A percentile compares a stretch with the other conserved stretches of the same genome.
phyloP scores from a whole-genome alignment of 2,113 vertebrate species.

The Columba janthina region DNA sequence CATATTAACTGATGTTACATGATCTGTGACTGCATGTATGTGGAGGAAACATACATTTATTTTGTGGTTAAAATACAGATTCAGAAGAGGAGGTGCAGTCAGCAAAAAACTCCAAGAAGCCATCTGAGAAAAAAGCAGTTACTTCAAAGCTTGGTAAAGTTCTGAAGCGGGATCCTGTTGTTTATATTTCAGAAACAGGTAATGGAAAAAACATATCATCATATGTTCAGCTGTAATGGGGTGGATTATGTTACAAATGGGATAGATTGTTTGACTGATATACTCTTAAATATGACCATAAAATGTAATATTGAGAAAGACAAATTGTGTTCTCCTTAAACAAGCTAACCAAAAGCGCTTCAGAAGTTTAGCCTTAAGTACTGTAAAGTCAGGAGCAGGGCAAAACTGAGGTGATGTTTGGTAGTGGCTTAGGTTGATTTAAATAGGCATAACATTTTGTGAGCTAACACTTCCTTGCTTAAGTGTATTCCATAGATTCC shows the following conservation, averaged over 20 bases:
- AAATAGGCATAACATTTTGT: neutral
- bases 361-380: neutral
- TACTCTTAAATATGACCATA: neutral
- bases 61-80: slow-evolving; percentile 74
- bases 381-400: neutral
- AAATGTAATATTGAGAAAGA: neutral
- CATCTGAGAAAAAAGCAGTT: slow-evolving; percentile 72
- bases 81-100: slow-evolving; percentile 80
- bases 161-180: slow-evolving; percentile 83
- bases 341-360: neutral
- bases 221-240: neutral
- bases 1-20: neutral
- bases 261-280: neutral
- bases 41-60: slow-evolving; percentile 9
- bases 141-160: slow-evolving; percentile 66
- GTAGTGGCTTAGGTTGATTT: neutral
- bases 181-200: slow-evolving; percentile 96
- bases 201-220: slow-evolving; percentile 13
- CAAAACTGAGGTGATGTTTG: neutral
- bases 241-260: neutral
- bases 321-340: neutral
- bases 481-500: neutral
- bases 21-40: neutral
- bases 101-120: slow-evolving; percentile 75
- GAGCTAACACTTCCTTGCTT: neutral